Base-by-base conservation (phyloP, 1,140 invertebrate species). In the Bombyx mori region DNA sequence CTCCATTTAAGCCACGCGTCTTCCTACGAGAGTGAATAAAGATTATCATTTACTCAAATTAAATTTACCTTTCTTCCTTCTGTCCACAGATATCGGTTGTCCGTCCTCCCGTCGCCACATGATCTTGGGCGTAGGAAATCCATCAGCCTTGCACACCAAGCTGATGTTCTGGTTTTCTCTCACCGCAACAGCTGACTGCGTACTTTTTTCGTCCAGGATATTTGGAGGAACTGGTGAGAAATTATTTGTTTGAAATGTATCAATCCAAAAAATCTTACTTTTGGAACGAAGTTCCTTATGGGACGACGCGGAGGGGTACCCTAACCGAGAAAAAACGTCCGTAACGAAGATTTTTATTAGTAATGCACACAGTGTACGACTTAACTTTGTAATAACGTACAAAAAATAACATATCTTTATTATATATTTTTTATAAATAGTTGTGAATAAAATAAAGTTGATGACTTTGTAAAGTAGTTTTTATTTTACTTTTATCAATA, bases 71-170 rank as follows among this genome's bases (percentile, higher is more conserved):
- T 96, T 96, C 84, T 93, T 93, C 72, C 93, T 91, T 48, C 92
- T 91, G 74, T 96, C 94, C 3, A 95, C 90, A 9, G 90, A 90
- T 71, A 97, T 96, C 48, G 91, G 90, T 80, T 96, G 93, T 8
- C 94, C 94, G 79, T 98, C 96, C 75, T 98, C 96, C 44, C 96
- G 89, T 64, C 95, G 91, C 96, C 96, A 98, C 89, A 93, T 96
- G 50, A 97, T 92, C 82, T 94, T 95, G 2, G 96, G 96, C 3
- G 91, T 89, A 0, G 96, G 96, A 83, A 96, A 95, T 42, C 96
- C 96, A 69, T 96, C 93, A 1, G 96, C 95, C 68, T 94, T 95
- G 79, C 96, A 97, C 1, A 93, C 93, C 63, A 98, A 90, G 46
- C 94, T 97, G 53, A 97, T 93, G 81, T 97, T 97, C 80, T 95